Conservation (phyloP, 2,797 vertebrate genomes). For the Manis javanica region DNA sequence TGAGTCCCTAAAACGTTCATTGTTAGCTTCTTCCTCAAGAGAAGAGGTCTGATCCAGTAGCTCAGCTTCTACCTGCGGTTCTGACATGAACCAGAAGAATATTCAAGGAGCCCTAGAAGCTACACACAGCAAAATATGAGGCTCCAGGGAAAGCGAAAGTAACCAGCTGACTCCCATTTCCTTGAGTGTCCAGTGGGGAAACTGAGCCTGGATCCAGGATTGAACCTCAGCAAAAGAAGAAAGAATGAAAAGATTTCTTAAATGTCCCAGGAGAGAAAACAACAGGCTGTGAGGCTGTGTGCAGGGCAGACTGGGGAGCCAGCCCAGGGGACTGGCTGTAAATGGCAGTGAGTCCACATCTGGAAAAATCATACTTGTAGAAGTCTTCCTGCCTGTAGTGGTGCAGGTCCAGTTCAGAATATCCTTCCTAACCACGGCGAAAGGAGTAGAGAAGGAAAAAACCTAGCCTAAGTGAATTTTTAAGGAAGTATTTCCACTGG, state of each 20-base stretch:
- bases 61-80: background rate
- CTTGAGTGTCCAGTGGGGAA: background rate
- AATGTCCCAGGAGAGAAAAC: background rate
- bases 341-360: background rate
- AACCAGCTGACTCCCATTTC: background rate
- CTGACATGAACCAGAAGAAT: background rate
- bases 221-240: background rate
- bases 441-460: background rate
- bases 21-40: background rate
- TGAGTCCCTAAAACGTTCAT: background rate
- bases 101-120: background rate
- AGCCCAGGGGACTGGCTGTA: background rate
- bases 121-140: background rate
- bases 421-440: background rate
- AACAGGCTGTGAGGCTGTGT: background rate
- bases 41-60: background rate
- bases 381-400: background rate
- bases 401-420: background rate
- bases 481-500: background rate
- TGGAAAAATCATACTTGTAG: background rate
- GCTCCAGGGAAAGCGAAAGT: background rate
- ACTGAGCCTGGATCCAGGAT: background rate
- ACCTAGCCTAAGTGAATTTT: background rate
- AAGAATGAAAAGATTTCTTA: background rate
- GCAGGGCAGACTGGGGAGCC: background rate